A percentile compares a stretch with the other conserved stretches of the same genome.
Conservation (phyloP, 2,888 invertebrate species). For the Exocentrus adspersus region DNA sequence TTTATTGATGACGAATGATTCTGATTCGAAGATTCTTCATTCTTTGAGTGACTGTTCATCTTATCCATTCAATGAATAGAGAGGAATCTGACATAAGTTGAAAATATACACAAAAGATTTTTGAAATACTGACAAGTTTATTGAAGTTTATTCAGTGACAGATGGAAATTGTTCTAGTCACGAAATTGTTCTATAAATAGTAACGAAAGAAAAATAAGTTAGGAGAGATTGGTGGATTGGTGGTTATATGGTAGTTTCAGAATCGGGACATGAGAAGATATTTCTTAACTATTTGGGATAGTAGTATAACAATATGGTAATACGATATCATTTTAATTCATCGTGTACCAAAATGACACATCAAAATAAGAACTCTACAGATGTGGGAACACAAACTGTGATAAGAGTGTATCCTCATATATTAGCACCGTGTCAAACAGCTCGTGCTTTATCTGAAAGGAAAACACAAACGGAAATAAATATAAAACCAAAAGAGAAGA, state of each 20-base stretch:
- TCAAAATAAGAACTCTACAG: slow-evolving; percentile 4
- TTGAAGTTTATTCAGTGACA: slow-evolving; percentile 1
- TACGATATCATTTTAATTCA: neutral
- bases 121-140: slow-evolving; percentile 6
- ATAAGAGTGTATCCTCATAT: slow-evolving; percentile 45
- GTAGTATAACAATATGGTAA: slow-evolving; percentile 7
- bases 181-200: too few species aligned
- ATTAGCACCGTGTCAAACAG: slow-evolving; percentile 30
- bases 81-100: slow-evolving; percentile 8
- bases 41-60: slow-evolving; percentile 10
- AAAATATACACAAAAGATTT: slow-evolving; percentile 18
- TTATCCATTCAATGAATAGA: neutral
- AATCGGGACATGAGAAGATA: neutral
- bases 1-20: neutral
- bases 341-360: slow-evolving; percentile 9
- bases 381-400: slow-evolving; percentile 46
- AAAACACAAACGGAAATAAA: slow-evolving; percentile 36
- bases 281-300: neutral
- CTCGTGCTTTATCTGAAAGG: slow-evolving; percentile 40
- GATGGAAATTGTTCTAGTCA: neutral
- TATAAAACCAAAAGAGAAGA: slow-evolving; percentile 34
- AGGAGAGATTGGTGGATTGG: neutral
- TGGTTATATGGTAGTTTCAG: neutral
- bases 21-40: slow-evolving; percentile 4
- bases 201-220: too few species aligned